phyloP scores from a whole-genome alignment of 2,888 invertebrate species.

The Cryptocheilus praepositus region DNA sequence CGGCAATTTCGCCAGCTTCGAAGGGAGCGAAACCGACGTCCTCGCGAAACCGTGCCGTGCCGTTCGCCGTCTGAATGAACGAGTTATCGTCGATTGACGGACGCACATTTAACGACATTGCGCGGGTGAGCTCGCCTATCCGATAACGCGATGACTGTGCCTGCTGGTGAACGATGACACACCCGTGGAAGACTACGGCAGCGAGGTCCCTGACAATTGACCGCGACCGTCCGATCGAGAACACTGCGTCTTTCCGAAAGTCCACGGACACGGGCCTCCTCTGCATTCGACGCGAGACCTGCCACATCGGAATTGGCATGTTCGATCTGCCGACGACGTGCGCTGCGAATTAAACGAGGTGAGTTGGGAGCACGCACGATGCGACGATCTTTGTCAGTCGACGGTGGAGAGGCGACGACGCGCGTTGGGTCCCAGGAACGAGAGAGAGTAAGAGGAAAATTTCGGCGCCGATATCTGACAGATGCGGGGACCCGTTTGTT shows the following conservation, averaged over 20 bases:
- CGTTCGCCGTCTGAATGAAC: conserved; percentile 36
- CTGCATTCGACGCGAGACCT: conserved; percentile 21
- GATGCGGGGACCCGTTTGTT: too few relatives aligned
- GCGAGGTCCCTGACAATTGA: conserved; percentile 10
- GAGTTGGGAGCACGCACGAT: conserved; percentile 9
- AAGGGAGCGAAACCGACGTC: too few relatives aligned
- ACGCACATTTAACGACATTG: conserved; percentile 4
- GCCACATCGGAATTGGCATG: conserved; percentile 31
- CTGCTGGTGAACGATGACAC: conserved; percentile 55
- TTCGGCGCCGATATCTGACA: too few relatives aligned
- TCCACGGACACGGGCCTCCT: neutral
- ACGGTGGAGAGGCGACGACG: too few relatives aligned
- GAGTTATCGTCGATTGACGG: conserved; percentile 19
- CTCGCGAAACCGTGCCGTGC: conserved; percentile 22
- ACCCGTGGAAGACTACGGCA: conserved; percentile 51
- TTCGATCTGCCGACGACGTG: conserved; percentile 36
- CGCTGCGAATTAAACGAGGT: conserved; percentile 35
- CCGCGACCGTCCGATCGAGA: conserved; percentile 10
- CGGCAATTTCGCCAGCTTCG: too few relatives aligned
- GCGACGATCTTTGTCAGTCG: too few relatives aligned
- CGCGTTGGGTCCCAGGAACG: too few relatives aligned
- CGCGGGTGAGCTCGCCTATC: neutral
- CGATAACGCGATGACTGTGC: conserved; percentile 21
- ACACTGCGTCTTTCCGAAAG: neutral
- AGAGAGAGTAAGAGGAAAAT: too few relatives aligned